Evolutionary conservation across 2,888 invertebrate species (phyloP).

Genomic region (Cepaea hortensis): DNA sequence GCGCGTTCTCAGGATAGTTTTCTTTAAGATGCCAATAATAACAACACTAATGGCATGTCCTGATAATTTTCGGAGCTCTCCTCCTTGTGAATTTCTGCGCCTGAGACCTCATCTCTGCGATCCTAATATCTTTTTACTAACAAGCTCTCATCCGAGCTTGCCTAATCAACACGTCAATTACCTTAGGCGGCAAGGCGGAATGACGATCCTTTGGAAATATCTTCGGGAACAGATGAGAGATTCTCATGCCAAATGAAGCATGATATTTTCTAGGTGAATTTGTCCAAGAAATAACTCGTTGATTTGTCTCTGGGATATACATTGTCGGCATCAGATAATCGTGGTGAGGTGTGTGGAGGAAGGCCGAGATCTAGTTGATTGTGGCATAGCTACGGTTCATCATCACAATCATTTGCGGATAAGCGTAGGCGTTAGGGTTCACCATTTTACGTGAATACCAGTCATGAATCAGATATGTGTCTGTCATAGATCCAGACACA

Average conservation of each 20-base stretch:
- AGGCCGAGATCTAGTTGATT: too few relatives aligned
- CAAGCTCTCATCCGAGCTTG: neutral
- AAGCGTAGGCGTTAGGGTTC: too few relatives aligned
- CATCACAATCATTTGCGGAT: too few relatives aligned
- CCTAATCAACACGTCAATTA: constrained; percentile 1
- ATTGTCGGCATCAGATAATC: too few relatives aligned
- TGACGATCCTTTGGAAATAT: neutral
- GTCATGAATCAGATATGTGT: too few relatives aligned
- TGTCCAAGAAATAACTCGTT: neutral
- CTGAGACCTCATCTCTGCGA: too few relatives aligned
- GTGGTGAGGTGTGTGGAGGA: too few relatives aligned
- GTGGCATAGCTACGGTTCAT: too few relatives aligned
- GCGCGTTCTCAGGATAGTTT: neutral
- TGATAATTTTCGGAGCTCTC: neutral
- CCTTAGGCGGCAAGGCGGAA: neutral
- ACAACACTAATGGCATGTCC: neutral
- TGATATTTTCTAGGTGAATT: neutral
- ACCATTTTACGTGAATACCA: too few relatives aligned
- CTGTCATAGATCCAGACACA: too few relatives aligned
- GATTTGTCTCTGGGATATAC: neutral
- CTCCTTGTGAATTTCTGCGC: too few relatives aligned
- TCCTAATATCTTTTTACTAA: neutral
- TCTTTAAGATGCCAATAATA: neutral
- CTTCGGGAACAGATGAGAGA: neutral
- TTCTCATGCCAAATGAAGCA: neutral